phyloP scores from a whole-genome alignment of 2,797 vertebrate genomes.

The Mus minutoides region DNA sequence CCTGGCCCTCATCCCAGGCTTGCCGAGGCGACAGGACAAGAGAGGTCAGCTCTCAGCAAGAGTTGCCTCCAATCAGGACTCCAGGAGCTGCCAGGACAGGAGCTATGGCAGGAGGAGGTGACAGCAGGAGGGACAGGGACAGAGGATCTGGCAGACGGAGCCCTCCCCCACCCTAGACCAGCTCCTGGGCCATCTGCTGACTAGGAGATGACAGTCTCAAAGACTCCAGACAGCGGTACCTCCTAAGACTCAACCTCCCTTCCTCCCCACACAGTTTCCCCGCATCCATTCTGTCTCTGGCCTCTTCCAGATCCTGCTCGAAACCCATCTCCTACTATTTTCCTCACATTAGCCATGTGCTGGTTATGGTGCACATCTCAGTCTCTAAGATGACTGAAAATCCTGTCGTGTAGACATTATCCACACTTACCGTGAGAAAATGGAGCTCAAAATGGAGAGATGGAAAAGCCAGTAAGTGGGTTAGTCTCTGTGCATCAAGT shows the following conservation, averaged over 20 bases:
- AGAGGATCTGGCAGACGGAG: conserved; percentile 78
- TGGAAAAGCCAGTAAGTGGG: conserved; percentile 50
- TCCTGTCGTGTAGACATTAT: conserved; percentile 41
- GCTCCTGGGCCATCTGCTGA: conserved; percentile 82
- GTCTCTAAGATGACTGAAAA: conserved; percentile 32
- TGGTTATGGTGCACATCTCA: not conserved
- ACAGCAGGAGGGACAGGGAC: conserved; percentile 78
- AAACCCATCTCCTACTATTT: not conserved
- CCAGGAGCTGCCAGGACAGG: conserved; percentile 81
- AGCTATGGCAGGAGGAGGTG: conserved; percentile 78
- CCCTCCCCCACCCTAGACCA: conserved; percentile 75
- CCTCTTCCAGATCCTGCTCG: conserved; percentile 32
- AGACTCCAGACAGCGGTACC: conserved; percentile 69
- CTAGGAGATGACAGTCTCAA: conserved; percentile 63
- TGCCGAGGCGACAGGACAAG: conserved; percentile 73
- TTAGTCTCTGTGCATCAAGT: conserved; percentile 54
- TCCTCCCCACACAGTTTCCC: not conserved
- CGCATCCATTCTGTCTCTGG: not conserved
- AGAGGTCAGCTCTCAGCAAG: conserved; percentile 82
- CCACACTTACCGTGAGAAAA: conserved; percentile 60
- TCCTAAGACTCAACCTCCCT: conserved; percentile 30
- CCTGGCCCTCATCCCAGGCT: conserved; percentile 62
- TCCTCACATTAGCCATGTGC: not conserved
- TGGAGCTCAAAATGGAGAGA: conserved; percentile 52
- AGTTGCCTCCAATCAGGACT: conserved; percentile 72